Evolutionary conservation across 2,797 vertebrate species (phyloP), one percentile per base, ranked within the genome.

Genomic region (Alcedo quadribrachys): DNA sequence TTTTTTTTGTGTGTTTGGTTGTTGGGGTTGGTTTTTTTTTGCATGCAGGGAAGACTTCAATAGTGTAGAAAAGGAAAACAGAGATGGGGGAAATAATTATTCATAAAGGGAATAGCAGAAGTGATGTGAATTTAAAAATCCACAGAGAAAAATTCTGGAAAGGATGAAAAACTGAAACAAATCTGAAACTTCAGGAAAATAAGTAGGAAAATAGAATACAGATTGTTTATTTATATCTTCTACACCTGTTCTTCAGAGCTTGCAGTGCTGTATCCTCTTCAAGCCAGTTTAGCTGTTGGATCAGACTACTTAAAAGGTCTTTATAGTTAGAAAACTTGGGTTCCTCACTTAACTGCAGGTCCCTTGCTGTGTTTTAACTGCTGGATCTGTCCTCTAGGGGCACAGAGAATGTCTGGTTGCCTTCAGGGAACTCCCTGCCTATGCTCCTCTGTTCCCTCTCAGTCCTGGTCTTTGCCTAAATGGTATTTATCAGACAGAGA

Each of bases 401-500:
- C 53, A 22, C 11, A 27, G 43, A n/a, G 53, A 63, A 11, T 0
- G 0, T 7, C 46, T 57, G 18, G 0, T 40, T 63, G 40, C 63
- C 40, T 60, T 73, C 20, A 9, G 55, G 24, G 15, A 86, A 71
- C n/a, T 73, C 45, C 43, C 11, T 63, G 6, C 71, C 21, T 53
- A 4, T 6, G 28, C 25, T 63, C 0, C 24, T 66, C 40, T 60
- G 30, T 32, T 76, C 18, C 13, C 5, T 54, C 43, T 71, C 58
- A 17, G 54, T 17, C 37, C 67, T 83, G 21, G 40, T 74, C 68
- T 70, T 76, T 45, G 17, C 46, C 63, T 67, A 30, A 65, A 46
- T 21, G 35, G 17, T 25, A 51, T 63, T 70, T 40, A 42, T 50
- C 60, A 73, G 66, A 35, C 17, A 67, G 55, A 80, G 53, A 70